A percentile compares a stretch with the other conserved stretches of the same genome.
These are phyloP conservation scores for Eunapius fragilis DNA, from an alignment of 37 sponge, comb jelly and placozoan species.

Conservation along the genomic window DNA sequence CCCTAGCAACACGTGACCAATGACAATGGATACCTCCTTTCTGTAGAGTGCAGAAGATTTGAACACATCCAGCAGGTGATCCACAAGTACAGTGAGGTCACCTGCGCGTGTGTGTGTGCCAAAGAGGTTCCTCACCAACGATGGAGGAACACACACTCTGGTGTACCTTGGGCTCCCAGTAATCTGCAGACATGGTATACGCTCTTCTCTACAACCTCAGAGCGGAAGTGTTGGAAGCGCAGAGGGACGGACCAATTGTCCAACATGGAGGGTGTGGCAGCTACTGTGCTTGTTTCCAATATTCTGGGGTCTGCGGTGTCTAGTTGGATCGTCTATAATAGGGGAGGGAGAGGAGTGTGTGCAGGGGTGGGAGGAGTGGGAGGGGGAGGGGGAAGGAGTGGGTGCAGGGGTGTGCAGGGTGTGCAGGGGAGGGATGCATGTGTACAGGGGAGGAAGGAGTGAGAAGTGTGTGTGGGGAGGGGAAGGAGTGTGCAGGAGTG, in stretches of 20 bases:
- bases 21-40: slow-evolving; percentile 39
- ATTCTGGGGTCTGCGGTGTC: slow-evolving; percentile 3
- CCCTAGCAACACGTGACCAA: slow-evolving; percentile 41
- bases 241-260: slow-evolving; percentile 13
- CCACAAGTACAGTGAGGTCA: slow-evolving; percentile 22
- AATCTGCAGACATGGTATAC: slow-evolving; percentile 43
- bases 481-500: no score
- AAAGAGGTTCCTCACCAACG: no score
- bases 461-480: no score
- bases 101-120: no score
- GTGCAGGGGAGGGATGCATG: neutral
- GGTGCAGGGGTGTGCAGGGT: neutral
- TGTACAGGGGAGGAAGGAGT: no score
- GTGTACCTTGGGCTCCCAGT: slow-evolving; percentile 45
- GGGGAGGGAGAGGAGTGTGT: neutral
- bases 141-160: neutral
- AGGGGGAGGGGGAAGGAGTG: neutral
- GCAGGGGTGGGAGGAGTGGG: neutral
- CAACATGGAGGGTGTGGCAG: slow-evolving; percentile 1
- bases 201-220: neutral
- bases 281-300: neutral
- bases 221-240: slow-evolving; percentile 36
- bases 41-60: neutral
- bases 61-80: slow-evolving; percentile 53
- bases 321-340: slow-evolving; percentile 39